Percentiles rank a stretch among this genome's conserved stretches.
phyloP scores from a whole-genome alignment of 2,113 vertebrate genomes.

The Phaethon lepturus region DNA sequence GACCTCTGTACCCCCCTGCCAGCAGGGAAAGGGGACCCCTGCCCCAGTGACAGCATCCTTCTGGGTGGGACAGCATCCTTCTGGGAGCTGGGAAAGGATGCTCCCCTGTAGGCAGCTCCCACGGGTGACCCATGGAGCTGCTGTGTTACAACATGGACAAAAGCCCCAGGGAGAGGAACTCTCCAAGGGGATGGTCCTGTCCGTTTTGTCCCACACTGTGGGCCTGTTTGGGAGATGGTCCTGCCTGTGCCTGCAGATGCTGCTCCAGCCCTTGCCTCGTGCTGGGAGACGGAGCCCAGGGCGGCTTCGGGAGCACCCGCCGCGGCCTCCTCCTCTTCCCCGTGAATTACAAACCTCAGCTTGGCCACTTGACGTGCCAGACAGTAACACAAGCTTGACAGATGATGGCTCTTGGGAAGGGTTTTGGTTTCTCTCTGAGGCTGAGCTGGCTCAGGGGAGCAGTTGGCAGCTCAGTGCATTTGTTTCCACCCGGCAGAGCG shows the following conservation, averaged over 20 bases:
- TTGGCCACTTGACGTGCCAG: slow-evolving; percentile 8
- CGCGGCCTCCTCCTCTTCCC: background rate
- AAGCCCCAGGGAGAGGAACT: background rate
- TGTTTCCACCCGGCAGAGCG: accelerated
- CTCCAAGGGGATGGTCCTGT: background rate
- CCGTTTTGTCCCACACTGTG: accelerated
- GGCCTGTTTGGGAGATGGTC: background rate
- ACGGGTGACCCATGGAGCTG: accelerated
- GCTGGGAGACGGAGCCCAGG: background rate
- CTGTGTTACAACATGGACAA: background rate
- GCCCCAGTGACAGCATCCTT: background rate
- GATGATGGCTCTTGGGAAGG: slow-evolving; percentile 18
- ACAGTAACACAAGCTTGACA: slow-evolving; percentile 26
- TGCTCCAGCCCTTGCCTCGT: background rate
- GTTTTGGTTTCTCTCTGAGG: slow-evolving; percentile 3
- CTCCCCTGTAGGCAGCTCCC: background rate
- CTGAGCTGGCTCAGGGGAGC: slow-evolving; percentile 29
- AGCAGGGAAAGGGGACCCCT: background rate
- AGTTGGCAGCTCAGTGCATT: slow-evolving; percentile 29
- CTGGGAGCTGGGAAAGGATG: background rate
- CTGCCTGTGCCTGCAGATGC: background rate
- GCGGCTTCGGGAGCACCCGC: background rate
- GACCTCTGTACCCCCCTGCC: accelerated
- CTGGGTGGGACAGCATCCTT: background rate
- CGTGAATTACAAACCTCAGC: slow-evolving; percentile 39